Conservation (phyloP, 53 echinoderm and acorn worm genomes). For the Paelopatides confundens region DNA sequence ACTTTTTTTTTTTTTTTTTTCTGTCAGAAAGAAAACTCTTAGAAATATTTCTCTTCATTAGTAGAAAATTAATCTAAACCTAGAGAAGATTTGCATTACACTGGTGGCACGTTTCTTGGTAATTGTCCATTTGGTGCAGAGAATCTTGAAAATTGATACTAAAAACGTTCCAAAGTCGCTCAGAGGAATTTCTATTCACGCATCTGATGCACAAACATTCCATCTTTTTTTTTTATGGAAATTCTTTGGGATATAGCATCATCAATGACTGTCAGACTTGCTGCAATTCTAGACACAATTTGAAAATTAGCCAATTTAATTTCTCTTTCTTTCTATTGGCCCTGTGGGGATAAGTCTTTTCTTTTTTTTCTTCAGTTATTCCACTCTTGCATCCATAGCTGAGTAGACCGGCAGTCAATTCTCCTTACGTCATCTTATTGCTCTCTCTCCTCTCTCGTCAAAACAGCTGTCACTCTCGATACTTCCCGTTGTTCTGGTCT, state of each 20-base stretch:
- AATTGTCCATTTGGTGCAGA: no score
- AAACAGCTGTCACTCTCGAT: constrained; percentile 25
- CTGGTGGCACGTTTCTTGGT: not conserved
- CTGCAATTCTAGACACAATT: not conserved
- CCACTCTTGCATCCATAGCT: not conserved
- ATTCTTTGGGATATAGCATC: no score
- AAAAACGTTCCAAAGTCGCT: no score
- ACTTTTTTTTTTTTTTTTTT: not conserved
- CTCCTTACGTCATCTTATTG: not conserved
- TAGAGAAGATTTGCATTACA: not conserved
- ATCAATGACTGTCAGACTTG: no score
- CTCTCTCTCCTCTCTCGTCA: not conserved
- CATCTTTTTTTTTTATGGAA: no score
- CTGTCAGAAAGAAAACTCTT: not conserved
- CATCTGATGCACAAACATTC: no score
- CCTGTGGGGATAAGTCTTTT: not conserved
- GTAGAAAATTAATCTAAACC: not conserved
- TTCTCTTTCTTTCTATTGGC: not conserved
- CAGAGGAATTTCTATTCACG: no score
- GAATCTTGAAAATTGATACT: no score
- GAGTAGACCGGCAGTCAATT: not conserved
- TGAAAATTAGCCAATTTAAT: not conserved
- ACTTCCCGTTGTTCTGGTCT: not conserved
- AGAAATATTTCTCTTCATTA: not conserved
- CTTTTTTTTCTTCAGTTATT: not conserved